Evolutionary conservation across 2,888 invertebrate genomes (phyloP).

Genomic region (Junonia oenone): DNA sequence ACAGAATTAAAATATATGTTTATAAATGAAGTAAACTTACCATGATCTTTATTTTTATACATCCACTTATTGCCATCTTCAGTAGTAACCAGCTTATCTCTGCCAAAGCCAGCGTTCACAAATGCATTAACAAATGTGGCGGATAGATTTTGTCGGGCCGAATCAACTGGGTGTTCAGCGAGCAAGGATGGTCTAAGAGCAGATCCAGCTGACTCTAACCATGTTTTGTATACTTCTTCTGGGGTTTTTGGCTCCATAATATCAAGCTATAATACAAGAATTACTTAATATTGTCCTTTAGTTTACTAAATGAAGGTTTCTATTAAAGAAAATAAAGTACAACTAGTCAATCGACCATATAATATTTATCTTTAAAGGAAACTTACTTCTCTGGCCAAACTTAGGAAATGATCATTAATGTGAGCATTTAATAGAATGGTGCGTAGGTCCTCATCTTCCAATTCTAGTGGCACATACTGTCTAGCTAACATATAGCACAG

Average conservation of each 20-base stretch:
- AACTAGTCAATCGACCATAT: too few relatives aligned
- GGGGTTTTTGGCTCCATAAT: constrained; percentile 99
- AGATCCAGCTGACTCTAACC: constrained; percentile 90
- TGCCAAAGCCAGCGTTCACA: constrained; percentile 98
- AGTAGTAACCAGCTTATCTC: constrained; percentile 94
- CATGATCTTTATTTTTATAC: constrained; percentile 98
- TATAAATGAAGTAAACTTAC: constrained; percentile 37
- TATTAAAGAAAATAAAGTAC: too few relatives aligned
- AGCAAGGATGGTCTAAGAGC: constrained; percentile 84
- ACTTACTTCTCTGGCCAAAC: constrained; percentile 91
- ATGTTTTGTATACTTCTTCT: constrained; percentile 99
- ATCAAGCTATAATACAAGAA: constrained; percentile 83
- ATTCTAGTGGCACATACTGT: constrained; percentile 93
- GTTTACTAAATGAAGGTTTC: neutral
- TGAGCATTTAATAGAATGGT: constrained; percentile 97
- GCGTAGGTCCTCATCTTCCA: constrained; percentile 89
- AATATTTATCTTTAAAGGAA: neutral
- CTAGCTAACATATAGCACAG: constrained; percentile 97
- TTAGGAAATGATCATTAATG: constrained; percentile 94
- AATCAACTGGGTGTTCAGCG: constrained; percentile 90
- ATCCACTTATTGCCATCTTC: constrained; percentile 93
- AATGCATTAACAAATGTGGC: constrained; percentile 99
- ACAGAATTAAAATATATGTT: too few relatives aligned
- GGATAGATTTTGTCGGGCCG: constrained; percentile 97
- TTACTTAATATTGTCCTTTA: neutral